Conservation (phyloP, 2,113 vertebrate species). For the Hippocampus guttulatus region DNA sequence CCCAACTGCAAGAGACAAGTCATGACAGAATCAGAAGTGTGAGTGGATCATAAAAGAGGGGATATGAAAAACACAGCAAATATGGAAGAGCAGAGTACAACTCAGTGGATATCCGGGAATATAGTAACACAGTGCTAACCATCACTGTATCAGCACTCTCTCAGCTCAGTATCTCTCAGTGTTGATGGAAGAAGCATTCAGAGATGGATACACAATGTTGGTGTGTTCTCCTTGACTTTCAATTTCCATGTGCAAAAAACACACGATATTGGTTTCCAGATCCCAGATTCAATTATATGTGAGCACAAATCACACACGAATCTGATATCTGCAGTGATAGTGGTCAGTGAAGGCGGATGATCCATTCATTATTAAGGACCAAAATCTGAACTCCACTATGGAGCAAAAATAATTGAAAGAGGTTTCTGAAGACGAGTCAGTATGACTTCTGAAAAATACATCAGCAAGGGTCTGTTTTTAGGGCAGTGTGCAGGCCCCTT, state of each 20-base stretch:
- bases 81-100: background rate
- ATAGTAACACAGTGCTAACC: background rate
- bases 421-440: background rate
- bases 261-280: background rate
- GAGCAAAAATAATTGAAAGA: background rate
- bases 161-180: background rate
- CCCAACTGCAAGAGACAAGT: constrained; percentile 79
- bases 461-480: too few relatives aligned
- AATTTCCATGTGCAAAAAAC: background rate
- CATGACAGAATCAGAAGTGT: constrained; percentile 29
- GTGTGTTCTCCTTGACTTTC: too few relatives aligned
- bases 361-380: background rate
- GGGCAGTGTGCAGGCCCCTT: too few relatives aligned
- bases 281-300: background rate
- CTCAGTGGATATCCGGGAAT: background rate
- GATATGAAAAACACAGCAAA: constrained; percentile 8
- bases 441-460: background rate
- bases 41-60: background rate
- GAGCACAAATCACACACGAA: background rate
- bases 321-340: background rate
- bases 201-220: background rate
- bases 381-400: background rate
- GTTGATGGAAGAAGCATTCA: background rate
- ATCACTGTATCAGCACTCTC: background rate
- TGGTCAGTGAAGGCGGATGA: background rate